These are phyloP conservation scores for Bembecia ichneumoniformis DNA, from an alignment of 2,888 invertebrate genomes.

Conservation along the genomic window DNA sequence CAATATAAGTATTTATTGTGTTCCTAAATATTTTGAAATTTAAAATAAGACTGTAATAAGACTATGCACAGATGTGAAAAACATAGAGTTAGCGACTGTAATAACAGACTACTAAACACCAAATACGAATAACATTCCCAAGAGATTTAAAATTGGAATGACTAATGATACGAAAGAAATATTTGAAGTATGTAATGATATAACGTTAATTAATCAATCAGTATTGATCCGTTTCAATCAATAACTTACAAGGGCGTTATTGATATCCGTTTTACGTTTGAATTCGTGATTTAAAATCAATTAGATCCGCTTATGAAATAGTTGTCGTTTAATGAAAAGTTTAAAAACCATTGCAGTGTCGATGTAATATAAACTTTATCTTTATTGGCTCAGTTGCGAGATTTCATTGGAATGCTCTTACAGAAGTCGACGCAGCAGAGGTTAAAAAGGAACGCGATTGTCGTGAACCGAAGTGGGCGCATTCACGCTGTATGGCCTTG, in stretches of 20 bases:
- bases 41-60: too few species aligned
- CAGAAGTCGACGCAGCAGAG: slow-evolving; percentile 26
- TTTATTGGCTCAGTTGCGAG: slow-evolving; percentile 37
- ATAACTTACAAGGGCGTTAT: slow-evolving; percentile 53
- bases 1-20: too few species aligned
- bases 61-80: too few species aligned
- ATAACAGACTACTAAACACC: too few species aligned
- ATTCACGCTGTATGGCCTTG: slow-evolving; percentile 55
- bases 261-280: slow-evolving; percentile 51
- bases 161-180: neutral
- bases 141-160: too few species aligned
- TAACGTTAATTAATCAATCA: neutral
- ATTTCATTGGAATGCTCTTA: slow-evolving; percentile 24
- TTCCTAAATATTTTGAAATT: too few species aligned
- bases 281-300: slow-evolving; percentile 44
- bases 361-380: slow-evolving; percentile 40
- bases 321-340: slow-evolving; percentile 37
- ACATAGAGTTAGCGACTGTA: too few species aligned
- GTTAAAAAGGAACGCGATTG: slow-evolving; percentile 53
- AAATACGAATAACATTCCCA: too few species aligned
- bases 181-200: neutral
- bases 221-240: neutral
- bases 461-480: slow-evolving; percentile 41
- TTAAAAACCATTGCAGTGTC: slow-evolving; percentile 20
- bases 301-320: slow-evolving; percentile 57